Evolutionary conservation across 2,888 invertebrate species (phyloP), one percentile per base, ranked within the genome.

Genomic region (Leistus spinibarbis): DNA sequence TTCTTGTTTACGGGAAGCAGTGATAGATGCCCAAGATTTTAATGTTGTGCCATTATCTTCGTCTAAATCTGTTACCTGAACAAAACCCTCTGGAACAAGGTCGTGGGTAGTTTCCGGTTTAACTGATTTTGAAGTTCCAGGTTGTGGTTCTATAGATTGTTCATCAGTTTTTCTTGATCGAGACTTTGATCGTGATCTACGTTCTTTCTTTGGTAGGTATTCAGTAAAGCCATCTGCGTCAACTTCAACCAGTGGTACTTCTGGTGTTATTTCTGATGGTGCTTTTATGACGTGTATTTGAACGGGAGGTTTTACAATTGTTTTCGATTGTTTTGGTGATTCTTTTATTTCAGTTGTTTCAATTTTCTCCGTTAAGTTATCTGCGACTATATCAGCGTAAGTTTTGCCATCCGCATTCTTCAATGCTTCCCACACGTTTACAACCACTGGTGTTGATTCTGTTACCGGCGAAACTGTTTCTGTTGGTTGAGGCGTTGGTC

Each of bases 311-410:
- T 77, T 73, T 63, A 76, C 57, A 3, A 16, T 53, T 57, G 63
- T 24, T 75, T 54, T 81, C 78, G 2, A 82, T 80, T 84, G 82
- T 81, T 75, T 71, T 76, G 54, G 63, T 76, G 53, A 40, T 65
- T 65, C 53, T 70, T 66, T 76, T 54, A 53, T 67, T 13, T 66
- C 27, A 69, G 64, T 63, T 53, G 84, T 81, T 79, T 87, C 86
- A 1, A 85, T 78, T 78, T 83, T 82, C 13, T 82, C 53, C 71
- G 82, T 83, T 84, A 76, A 80, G 22, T 80, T 81, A 80, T 88
- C 87, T 17, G 90, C 89, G 5, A 92, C 86, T 53, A 92, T 89
- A 84, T 91, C 90, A 19, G 93, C 93, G 80, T 93, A 93, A 0
- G 92, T 91, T 84, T 91, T 92, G 0, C 89, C 89, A 77, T 90